phyloP scores from a whole-genome alignment of 92 coral and sea anemone species.

The Virgularia gustaviana region DNA sequence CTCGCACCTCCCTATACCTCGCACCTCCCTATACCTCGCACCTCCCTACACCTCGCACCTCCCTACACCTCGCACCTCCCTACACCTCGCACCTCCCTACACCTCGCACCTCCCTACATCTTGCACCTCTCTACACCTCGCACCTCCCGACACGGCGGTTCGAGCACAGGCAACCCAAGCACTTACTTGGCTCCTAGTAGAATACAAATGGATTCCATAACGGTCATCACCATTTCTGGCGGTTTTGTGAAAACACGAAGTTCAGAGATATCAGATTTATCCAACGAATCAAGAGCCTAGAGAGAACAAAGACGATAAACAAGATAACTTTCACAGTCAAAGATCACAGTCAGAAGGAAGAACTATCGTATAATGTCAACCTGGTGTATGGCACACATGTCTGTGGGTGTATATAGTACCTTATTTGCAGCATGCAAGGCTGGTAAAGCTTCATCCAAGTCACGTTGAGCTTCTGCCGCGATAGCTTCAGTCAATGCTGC shows the following conservation, averaged over 20 bases:
- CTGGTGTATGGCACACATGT: no score
- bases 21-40: no score
- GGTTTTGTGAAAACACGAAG: constrained; percentile 97
- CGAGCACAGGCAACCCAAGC: neutral
- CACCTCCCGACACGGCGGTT: no score
- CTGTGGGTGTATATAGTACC: constrained; percentile 32
- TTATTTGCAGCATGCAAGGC: constrained; percentile 90
- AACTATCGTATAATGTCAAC: no score
- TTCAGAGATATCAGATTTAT: constrained; percentile 95
- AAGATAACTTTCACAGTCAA: no score
- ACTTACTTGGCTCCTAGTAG: constrained; percentile 84
- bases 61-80: no score
- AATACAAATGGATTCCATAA: constrained; percentile 97
- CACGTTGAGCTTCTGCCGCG: constrained; percentile 93
- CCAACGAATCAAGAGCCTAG: constrained; percentile 92
- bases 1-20: no score
- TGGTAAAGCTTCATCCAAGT: constrained; percentile 93
- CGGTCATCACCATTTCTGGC: constrained; percentile 99
- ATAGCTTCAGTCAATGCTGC: constrained; percentile 94
- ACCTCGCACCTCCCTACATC: no score
- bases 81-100: no score
- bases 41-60: no score
- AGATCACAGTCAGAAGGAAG: neutral
- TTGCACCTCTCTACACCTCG: no score
- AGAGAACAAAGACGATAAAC: neutral